Conservation (phyloP, 2,113 vertebrate species). For the Lophius piscatorius region DNA sequence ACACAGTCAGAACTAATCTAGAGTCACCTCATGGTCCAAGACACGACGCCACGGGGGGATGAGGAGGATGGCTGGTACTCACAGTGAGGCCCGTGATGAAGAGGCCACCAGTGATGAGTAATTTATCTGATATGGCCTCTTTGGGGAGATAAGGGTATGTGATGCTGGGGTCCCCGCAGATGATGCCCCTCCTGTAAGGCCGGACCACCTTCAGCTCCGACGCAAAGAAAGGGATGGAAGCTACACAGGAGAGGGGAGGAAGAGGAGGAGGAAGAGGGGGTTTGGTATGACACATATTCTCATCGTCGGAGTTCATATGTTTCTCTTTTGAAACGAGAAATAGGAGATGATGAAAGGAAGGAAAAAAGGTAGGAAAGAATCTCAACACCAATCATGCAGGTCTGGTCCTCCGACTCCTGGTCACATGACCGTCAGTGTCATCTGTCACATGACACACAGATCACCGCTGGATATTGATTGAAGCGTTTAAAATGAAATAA, state of each 20-base stretch:
- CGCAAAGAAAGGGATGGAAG: constrained; percentile 80
- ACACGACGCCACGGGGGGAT: too few species aligned
- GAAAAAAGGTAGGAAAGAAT: neutral
- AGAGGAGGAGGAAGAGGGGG: too few species aligned
- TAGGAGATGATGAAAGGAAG: neutral
- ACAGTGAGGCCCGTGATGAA: constrained; percentile 76
- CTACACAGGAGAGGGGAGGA: constrained; percentile 50
- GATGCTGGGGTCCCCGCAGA: constrained; percentile 81
- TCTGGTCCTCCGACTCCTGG: too few species aligned
- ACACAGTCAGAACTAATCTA: too few species aligned
- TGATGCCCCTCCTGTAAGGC: constrained; percentile 79
- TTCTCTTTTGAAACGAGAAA: constrained; percentile 12
- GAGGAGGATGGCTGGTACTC: constrained; percentile 37
- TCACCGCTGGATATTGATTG: too few species aligned
- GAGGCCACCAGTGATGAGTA: constrained; percentile 79
- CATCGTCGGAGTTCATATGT: constrained; percentile 8
- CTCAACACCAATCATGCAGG: neutral
- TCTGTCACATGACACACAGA: too few species aligned
- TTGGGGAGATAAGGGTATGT: constrained; percentile 66
- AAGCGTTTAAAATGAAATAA: too few species aligned
- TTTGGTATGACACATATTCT: neutral
- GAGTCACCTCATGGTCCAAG: too few species aligned
- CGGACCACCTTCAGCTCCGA: constrained; percentile 78
- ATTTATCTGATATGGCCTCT: constrained; percentile 72
- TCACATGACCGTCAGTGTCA: too few species aligned